Evolutionary conservation across 1,140 invertebrate species (phyloP).

Genomic region (Condylostylus longicornis): DNA sequence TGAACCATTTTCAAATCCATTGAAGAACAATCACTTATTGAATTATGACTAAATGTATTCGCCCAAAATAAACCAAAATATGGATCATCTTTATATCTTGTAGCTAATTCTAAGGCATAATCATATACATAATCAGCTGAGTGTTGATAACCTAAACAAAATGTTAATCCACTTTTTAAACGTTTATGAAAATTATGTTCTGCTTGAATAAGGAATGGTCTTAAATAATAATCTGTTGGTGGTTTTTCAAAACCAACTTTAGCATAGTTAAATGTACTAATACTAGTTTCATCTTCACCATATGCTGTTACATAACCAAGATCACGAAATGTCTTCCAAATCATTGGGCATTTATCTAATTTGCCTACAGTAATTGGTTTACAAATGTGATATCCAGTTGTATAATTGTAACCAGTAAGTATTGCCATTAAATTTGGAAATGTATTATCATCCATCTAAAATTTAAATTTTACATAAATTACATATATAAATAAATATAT

Average conservation of each 20-base stretch:
- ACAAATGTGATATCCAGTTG: conserved; percentile 35
- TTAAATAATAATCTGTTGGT: conserved; percentile 69
- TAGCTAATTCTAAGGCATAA: conserved; percentile 40
- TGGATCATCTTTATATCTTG: conserved; percentile 36
- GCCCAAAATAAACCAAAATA: conserved; percentile 70
- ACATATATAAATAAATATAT: no score
- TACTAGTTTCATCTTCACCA: conserved; percentile 57
- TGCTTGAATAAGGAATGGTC: conserved; percentile 54
- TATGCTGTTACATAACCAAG: conserved; percentile 62
- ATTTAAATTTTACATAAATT: conserved; percentile 6
- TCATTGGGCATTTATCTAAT: conserved; percentile 51
- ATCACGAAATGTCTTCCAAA: conserved; percentile 62
- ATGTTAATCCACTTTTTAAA: conserved; percentile 27
- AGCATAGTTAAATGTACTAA: conserved; percentile 68
- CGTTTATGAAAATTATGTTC: conserved; percentile 36
- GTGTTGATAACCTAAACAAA: conserved; percentile 43
- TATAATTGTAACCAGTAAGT: conserved; percentile 45
- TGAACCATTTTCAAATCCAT: conserved; percentile 45
- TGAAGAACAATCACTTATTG: conserved; percentile 50
- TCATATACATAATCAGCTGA: conserved; percentile 42
- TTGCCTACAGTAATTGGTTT: conserved; percentile 33
- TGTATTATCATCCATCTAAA: conserved; percentile 56
- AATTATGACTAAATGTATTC: conserved; percentile 60
- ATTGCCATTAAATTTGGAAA: conserved; percentile 69
- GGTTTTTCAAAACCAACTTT: conserved; percentile 60